Base-by-base conservation (phyloP, 2,888 invertebrate species). In the Copidosoma aretas region DNA sequence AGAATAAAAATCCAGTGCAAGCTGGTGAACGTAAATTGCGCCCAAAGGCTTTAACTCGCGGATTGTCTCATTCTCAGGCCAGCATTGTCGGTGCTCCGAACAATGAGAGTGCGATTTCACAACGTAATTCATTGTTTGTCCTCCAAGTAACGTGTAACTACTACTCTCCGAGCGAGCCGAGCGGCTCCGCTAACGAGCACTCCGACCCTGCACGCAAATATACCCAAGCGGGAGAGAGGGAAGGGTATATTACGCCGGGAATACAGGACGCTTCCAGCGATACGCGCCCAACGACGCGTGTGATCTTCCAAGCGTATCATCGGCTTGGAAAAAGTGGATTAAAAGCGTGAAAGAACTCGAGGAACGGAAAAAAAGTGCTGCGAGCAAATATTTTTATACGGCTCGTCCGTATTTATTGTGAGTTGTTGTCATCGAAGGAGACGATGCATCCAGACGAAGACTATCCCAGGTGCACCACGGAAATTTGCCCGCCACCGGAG, bases 371-470 rank as follows among this genome's bases (percentile, higher is more conserved):
- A 49, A 57, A 43, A 41, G 53, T n/a, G 17, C 15, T 15, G 52
- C 32, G 63, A 71, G 52, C 60, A 68, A 67, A 71, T 43, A 71
- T 57, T 69, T 69, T 71, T 69, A 68, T 64, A 64, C 61, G 57
- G 32, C 61, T 56, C 19, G 65, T 41, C 57, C 46, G 66, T 66
- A 15, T 59, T 58, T 58, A 25, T 70, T 70, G 63, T 8, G 32
- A 5, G 32, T 32, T 8, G 8, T 32, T 32, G 32, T 32, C 32
- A 8, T 32, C 32, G 32, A 32, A 32, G 46, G 32, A 8, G 32
- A 32, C 43, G 46, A 59, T 52, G 58, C 52, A 32, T 53, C 62
- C 22, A 22, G 64, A 19, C 19, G 21, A 1, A 22, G 57, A 32
- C 57, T 15, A 22, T 59, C 53, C 19, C 53, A 24, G 53, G 53